Evolutionary conservation across 2,797 vertebrate species (phyloP), one percentile per base, ranked within the genome.

Genomic region (Parauchenoglanis ngamensis): DNA sequence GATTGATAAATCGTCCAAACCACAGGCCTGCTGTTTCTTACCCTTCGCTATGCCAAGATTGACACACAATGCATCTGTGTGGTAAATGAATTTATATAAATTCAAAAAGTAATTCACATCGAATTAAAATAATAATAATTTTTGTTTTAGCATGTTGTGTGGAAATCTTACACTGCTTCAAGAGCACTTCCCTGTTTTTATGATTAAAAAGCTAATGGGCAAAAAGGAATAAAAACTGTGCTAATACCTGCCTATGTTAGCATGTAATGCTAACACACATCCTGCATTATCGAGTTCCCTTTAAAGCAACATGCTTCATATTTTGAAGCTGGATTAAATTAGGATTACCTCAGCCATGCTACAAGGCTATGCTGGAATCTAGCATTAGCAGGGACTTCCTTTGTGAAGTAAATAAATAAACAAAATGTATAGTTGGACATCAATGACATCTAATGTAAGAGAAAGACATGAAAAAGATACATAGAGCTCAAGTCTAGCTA

Each of bases 1-100:
- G 94, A 96, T 96, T 96, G 95, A 96, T 96, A 95, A 96, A 96
- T 96, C 94, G 94, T 94, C 95, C 94, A 92, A 95, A 94, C 94
- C 59, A 52, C 52, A 83, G 72, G 80, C 83, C 70, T 80, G 72
- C 59, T 78, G 78, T 49, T 79, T 82, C 85, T 75, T 70, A 44
- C 1, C 52, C n/a, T 19, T 67, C 35, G 19, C 56, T 63, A 83
- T 94, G 95, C 94, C 94, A 96, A 94, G 82, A 65, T 13, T 85
- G 83, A 87, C 85, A 85, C 31, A 49, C 68, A 83, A 56, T 77
- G 77, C 56, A 25, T 61, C 63, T 79, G 77, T 76, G 63, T 78
- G 77, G 31, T 7, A 63, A 81, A 81, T 44, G 1, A 61, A 80
- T 61, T n/a, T 19, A 7, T 52, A 59, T 23, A 40, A 23, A 79